Percentiles rank a stretch among this genome's conserved stretches.
phyloP scores from a whole-genome alignment of 2,797 vertebrate genomes.

The Eutrigla gurnardus region DNA sequence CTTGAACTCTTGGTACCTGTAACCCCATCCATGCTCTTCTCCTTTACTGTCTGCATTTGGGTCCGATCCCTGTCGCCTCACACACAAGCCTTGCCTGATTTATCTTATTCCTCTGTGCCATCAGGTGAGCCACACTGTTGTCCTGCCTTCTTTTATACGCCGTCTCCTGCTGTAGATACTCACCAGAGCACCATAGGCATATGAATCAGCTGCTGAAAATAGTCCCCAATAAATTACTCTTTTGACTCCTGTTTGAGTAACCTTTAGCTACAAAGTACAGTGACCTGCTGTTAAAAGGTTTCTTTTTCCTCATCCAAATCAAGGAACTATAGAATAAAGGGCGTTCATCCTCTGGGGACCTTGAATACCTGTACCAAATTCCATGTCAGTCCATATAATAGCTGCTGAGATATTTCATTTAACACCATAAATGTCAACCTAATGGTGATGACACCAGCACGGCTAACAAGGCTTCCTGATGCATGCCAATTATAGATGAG shows the following conservation, averaged over 20 bases:
- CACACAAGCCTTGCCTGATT: not conserved
- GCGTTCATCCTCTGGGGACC: not conserved
- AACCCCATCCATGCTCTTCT: not conserved
- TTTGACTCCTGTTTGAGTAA: not conserved
- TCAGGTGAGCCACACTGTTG: conserved; percentile 1
- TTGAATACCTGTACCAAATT: not conserved
- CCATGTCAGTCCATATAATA: not conserved
- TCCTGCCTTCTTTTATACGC: not conserved
- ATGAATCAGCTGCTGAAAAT: not conserved
- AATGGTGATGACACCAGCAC: not conserved
- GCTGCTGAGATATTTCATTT: not conserved
- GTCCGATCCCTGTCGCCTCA: conserved; percentile 1
- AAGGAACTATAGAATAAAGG: not conserved
- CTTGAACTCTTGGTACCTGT: not conserved
- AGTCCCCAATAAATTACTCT: not conserved
- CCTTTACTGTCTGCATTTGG: not conserved
- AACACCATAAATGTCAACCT: too few relatives aligned
- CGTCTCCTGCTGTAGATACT: not conserved
- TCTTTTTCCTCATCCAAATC: not conserved
- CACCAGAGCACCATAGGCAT: not conserved
- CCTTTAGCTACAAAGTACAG: not conserved
- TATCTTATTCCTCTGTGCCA: conserved; percentile 4
- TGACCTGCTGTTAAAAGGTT: not conserved
- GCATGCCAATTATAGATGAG: conserved; percentile 15
- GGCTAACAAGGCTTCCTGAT: conserved; percentile 25